Conservation (phyloP, 2,888 invertebrate species). For the Lepidocyrtinus sp. region DNA sequence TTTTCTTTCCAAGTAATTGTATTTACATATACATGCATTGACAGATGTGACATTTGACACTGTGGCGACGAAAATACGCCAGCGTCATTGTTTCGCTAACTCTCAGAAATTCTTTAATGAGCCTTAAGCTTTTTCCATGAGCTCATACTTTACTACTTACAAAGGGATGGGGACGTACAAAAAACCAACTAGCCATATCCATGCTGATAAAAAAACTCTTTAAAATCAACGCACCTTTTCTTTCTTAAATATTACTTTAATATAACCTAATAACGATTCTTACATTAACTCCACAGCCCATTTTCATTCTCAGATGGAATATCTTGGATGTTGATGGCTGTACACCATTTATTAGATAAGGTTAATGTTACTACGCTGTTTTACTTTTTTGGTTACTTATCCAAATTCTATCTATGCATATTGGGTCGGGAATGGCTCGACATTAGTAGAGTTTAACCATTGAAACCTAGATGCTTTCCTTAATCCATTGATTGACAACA, state of each 20-base stretch:
- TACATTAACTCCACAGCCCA: too few species aligned
- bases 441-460: background rate
- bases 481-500: background rate
- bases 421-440: too few species aligned
- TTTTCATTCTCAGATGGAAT: too few species aligned
- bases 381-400: too few species aligned
- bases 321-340: too few species aligned
- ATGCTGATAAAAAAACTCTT: too few species aligned
- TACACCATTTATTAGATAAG: background rate
- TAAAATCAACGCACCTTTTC: too few species aligned
- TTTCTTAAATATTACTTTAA: too few species aligned
- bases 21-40: constrained; percentile 3
- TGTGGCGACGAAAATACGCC: constrained; percentile 32
- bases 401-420: too few species aligned
- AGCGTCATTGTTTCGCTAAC: constrained; percentile 48
- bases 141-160: constrained; percentile 24
- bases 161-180: constrained; percentile 19
- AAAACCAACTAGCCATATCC: too few species aligned
- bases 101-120: constrained; percentile 61
- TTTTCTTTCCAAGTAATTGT: too few species aligned
- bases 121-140: constrained; percentile 40
- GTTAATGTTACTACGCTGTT: background rate
- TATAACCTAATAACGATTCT: too few species aligned
- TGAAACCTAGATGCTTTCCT: background rate
- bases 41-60: constrained; percentile 53